A percentile compares a stretch with the other conserved stretches of the same genome.
Evolutionary conservation across 2,888 invertebrate species (phyloP).

Genomic region (Chrysotoxum bicinctum): DNA sequence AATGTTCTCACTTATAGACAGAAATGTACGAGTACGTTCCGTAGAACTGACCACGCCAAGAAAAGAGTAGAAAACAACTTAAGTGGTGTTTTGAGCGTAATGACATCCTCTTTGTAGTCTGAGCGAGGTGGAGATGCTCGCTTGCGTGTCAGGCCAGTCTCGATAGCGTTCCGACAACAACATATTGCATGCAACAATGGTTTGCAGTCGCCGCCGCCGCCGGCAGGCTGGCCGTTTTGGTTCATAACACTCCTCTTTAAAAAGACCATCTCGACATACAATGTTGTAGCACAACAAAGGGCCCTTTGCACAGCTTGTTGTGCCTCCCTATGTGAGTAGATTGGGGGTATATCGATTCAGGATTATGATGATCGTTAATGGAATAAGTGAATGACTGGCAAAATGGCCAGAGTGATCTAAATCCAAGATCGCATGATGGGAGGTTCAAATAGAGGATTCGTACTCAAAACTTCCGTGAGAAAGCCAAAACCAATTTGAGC

Average conservation of each 20-base stretch:
- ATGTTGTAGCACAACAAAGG: constrained; percentile 1
- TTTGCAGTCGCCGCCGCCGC: constrained; percentile 26
- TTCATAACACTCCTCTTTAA: constrained; percentile 47
- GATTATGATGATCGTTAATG: constrained; percentile 15
- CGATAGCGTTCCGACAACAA: constrained; percentile 49
- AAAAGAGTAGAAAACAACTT: constrained; percentile 42
- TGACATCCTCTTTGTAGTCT: constrained; percentile 51
- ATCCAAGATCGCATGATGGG: constrained; percentile 33
- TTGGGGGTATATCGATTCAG: background rate
- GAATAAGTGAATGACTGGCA: constrained; percentile 16
- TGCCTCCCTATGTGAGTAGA: background rate
- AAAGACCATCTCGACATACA: constrained; percentile 16
- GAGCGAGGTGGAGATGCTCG: constrained; percentile 17
- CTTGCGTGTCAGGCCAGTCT: constrained; percentile 44
- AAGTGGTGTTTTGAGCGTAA: constrained; percentile 50
- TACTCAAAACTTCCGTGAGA: constrained; percentile 37
- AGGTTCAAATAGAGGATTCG: constrained; percentile 21
- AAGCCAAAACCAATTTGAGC: constrained; percentile 24
- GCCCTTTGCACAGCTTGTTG: background rate
- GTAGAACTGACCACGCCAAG: constrained; percentile 5
- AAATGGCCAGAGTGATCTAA: constrained; percentile 38
- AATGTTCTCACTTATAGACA: background rate
- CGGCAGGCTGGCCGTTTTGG: constrained; percentile 48
- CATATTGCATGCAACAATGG: constrained; percentile 68
- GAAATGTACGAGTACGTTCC: background rate